Conservation (phyloP, 2,113 vertebrate species). For the Redunca redunca region DNA sequence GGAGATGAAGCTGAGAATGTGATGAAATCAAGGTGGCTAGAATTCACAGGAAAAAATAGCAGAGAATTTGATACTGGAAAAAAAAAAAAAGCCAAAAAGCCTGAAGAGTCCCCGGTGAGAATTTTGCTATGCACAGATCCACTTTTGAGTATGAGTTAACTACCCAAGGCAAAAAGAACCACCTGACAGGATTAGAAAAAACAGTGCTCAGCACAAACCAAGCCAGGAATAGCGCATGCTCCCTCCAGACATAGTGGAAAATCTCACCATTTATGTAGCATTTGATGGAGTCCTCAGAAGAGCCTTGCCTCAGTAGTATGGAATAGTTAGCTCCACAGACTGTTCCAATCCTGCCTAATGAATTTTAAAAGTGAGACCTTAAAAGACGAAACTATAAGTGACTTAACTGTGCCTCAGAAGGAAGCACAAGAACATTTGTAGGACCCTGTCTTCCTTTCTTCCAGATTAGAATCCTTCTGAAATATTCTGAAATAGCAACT, state of each 20-base stretch:
- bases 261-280: not conserved
- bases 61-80: not conserved
- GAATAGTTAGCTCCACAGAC: not conserved
- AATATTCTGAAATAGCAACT: not conserved
- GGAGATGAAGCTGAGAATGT: not conserved
- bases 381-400: not conserved
- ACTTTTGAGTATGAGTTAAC: not conserved
- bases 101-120: not conserved
- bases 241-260: not conserved
- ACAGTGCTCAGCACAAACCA: not conserved
- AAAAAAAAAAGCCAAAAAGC: not conserved
- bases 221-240: not conserved
- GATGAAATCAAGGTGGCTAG: not conserved
- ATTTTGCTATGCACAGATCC: not conserved
- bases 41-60: not conserved
- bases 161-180: not conserved
- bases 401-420: not conserved
- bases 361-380: not conserved
- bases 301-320: not conserved
- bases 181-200: not conserved
- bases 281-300: not conserved
- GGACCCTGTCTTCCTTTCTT: not conserved
- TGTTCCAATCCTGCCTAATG: not conserved
- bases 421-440: not conserved
- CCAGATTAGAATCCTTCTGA: not conserved